phyloP scores from a whole-genome alignment of 1,140 invertebrate genomes.

The Epicauta chinensis region DNA sequence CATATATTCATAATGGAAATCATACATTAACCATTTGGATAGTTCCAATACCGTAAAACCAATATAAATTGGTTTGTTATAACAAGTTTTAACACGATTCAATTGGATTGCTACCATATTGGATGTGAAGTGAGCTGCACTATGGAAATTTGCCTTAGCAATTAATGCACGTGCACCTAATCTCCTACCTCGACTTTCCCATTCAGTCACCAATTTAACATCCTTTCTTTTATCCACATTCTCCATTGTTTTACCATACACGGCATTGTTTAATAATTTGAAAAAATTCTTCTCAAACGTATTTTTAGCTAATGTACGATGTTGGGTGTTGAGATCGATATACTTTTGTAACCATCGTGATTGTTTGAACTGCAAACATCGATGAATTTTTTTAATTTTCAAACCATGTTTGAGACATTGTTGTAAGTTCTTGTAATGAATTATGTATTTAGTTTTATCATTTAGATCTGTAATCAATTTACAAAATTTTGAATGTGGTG shows the following conservation, averaged over 20 bases:
- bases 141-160: slow-evolving; percentile 36
- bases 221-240: slow-evolving; percentile 27
- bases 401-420: slow-evolving; percentile 20
- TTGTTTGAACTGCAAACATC: slow-evolving; percentile 21
- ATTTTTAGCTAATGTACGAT: too few species aligned
- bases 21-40: slow-evolving; percentile 33
- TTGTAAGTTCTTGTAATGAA: slow-evolving; percentile 22
- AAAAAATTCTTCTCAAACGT: too few species aligned
- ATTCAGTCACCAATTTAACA: slow-evolving; percentile 33
- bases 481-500: too few species aligned
- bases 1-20: slow-evolving; percentile 35
- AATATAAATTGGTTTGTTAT: slow-evolving; percentile 38
- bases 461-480: slow-evolving; percentile 1
- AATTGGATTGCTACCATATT: slow-evolving; percentile 38
- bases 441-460: slow-evolving; percentile 20
- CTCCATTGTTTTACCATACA: too few species aligned
- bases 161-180: slow-evolving; percentile 21
- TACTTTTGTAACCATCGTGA: too few species aligned
- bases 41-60: slow-evolving; percentile 36
- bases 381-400: slow-evolving; percentile 22
- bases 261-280: too few species aligned
- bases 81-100: slow-evolving; percentile 28
- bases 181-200: slow-evolving; percentile 21
- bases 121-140: slow-evolving; percentile 36
- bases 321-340: slow-evolving; percentile 10